These are phyloP conservation scores for Cladopsammia gracilis DNA, from an alignment of 64 coral and sea anemone genomes.

Conservation along the genomic window DNA sequence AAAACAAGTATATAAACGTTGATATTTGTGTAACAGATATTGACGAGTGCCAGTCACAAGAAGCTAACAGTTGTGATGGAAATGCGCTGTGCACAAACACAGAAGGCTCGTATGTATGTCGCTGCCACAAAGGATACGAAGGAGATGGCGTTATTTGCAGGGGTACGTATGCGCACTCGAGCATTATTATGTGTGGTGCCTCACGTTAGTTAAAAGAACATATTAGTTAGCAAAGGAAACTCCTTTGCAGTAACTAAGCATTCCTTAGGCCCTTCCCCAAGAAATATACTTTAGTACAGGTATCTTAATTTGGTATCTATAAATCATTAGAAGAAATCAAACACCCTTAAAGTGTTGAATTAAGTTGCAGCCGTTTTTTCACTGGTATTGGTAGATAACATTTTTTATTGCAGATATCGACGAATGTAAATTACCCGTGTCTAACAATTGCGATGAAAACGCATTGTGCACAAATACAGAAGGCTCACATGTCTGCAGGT, in stretches of 20 bases:
- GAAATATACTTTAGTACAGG: too few species aligned
- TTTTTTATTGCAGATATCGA: constrained; percentile 24
- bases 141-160: constrained; percentile 11
- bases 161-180: neutral
- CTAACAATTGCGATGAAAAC: constrained; percentile 18
- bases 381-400: too few species aligned
- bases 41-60: constrained; percentile 22
- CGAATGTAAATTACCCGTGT: constrained; percentile 14
- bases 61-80: neutral
- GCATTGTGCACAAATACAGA: constrained; percentile 49
- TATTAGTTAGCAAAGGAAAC: too few species aligned
- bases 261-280: too few species aligned
- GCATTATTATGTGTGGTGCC: too few species aligned
- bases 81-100: constrained; percentile 57
- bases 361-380: too few species aligned
- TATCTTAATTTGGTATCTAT: too few species aligned
- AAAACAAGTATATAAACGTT: too few species aligned
- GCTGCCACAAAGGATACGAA: constrained; percentile 26
- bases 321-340: too few species aligned
- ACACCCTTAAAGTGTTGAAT: too few species aligned
- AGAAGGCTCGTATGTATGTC: constrained; percentile 52
- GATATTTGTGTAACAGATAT: constrained; percentile 6
- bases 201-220: too few species aligned
- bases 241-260: too few species aligned
- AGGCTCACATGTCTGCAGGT: constrained; percentile 27